A percentile compares a stretch with the other conserved stretches of the same genome.
Evolutionary conservation across 2,797 vertebrate species (phyloP).

Genomic region (Adelosebastes latens): DNA sequence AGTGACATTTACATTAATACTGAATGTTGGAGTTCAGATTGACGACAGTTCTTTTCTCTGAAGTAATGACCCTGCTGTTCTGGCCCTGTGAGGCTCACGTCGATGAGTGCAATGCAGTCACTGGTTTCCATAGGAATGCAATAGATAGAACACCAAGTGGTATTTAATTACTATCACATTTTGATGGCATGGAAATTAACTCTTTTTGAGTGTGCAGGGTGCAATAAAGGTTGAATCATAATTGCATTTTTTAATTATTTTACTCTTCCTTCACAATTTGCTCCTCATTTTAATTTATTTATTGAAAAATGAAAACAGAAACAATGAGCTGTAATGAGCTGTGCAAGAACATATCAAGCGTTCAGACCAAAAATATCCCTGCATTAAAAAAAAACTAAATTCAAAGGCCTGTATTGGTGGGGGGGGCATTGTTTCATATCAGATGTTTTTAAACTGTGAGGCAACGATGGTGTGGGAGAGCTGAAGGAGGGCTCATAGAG

Average conservation of each 20-base stretch:
- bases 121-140: background rate
- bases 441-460: no score
- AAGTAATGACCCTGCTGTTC: background rate
- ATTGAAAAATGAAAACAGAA: background rate
- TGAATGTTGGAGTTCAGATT: background rate
- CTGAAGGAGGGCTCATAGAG: no score
- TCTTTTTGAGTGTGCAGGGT: background rate
- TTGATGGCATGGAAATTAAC: background rate
- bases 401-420: no score
- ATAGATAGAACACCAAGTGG: background rate
- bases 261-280: background rate
- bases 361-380: no score
- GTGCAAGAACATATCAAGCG: no score
- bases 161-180: background rate
- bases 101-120: background rate
- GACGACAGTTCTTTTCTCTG: background rate
- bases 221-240: background rate
- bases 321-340: background rate
- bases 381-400: no score
- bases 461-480: no score
- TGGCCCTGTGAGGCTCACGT: conserved; percentile 7
- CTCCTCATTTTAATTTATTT: background rate
- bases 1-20: conserved; percentile 38
- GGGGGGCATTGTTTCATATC: no score
- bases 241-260: background rate